Conservation (phyloP, 2,888 invertebrate species). For the Cephus sareptanus region DNA sequence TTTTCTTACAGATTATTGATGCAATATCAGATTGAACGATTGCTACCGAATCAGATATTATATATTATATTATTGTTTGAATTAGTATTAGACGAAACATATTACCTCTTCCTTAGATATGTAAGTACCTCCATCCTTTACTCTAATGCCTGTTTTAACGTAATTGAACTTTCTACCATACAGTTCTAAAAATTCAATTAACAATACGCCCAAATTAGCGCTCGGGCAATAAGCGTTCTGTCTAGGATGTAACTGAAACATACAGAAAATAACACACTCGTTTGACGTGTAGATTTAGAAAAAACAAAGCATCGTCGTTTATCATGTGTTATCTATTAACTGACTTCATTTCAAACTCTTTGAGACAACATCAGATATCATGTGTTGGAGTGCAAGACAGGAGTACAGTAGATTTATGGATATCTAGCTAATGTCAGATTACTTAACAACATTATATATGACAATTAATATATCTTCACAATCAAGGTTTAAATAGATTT, state of each 20-base stretch:
- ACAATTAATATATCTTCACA: not conserved
- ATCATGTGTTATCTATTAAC: not conserved
- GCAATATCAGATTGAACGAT: not conserved
- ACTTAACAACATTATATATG: not conserved
- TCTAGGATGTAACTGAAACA: slow-evolving; percentile 83
- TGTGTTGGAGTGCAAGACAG: not conserved
- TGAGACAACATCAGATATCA: not conserved
- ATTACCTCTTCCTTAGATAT: slow-evolving; percentile 89
- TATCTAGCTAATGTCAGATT: not conserved
- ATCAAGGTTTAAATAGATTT: not conserved
- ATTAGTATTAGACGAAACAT: not conserved
- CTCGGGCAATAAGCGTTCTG: slow-evolving; percentile 74
- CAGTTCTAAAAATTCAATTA: slow-evolving; percentile 97
- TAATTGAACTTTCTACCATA: slow-evolving; percentile 98
- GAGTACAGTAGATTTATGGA: not conserved
- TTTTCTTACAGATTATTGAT: slow-evolving; percentile 11
- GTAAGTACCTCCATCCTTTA: slow-evolving; percentile 93
- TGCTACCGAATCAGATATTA: not conserved
- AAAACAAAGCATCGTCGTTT: not conserved
- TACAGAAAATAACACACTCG: slow-evolving; percentile 3
- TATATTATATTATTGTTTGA: not conserved
- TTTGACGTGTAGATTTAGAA: not conserved
- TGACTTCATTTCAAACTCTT: not conserved
- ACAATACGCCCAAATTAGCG: slow-evolving; percentile 90
- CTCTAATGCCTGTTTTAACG: slow-evolving; percentile 91